Percentiles rank a stretch among this genome's conserved stretches.
These are phyloP conservation scores for Sweltsa coloradensis DNA, from an alignment of 1,140 invertebrate genomes.

Conservation along the genomic window DNA sequence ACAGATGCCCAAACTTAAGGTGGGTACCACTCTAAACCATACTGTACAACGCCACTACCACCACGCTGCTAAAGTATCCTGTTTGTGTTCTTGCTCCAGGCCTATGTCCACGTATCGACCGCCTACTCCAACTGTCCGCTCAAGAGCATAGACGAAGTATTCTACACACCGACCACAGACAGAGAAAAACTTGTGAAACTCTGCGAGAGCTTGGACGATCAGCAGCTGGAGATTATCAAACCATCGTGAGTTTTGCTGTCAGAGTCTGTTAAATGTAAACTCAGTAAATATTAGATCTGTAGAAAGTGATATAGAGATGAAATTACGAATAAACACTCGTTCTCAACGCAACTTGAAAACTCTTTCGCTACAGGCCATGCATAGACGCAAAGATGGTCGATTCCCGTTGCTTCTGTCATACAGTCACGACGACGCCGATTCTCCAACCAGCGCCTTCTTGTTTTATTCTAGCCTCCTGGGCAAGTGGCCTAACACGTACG, in stretches of 20 bases:
- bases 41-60: too few species aligned
- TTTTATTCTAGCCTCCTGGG: slow-evolving; percentile 39
- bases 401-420: background rate
- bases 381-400: background rate
- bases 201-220: slow-evolving; percentile 38
- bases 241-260: slow-evolving; percentile 40
- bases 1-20: slow-evolving; percentile 36
- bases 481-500: slow-evolving; percentile 58
- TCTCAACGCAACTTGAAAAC: too few species aligned
- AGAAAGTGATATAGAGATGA: too few species aligned
- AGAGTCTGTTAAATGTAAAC: background rate
- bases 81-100: too few species aligned
- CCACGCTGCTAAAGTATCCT: too few species aligned
- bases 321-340: too few species aligned
- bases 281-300: background rate
- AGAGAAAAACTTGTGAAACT: slow-evolving; percentile 42
- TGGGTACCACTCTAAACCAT: too few species aligned
- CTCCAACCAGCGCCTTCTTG: slow-evolving; percentile 4
- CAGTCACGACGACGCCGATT: background rate
- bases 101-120: slow-evolving; percentile 52
- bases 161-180: slow-evolving; percentile 54
- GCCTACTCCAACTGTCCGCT: slow-evolving; percentile 53
- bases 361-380: too few species aligned
- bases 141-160: slow-evolving; percentile 41
- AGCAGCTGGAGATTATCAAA: slow-evolving; percentile 34